A percentile compares a stretch with the other conserved stretches of the same genome.
Evolutionary conservation across 2,113 vertebrate genomes (phyloP).

Genomic region (Vidua chalybeata): DNA sequence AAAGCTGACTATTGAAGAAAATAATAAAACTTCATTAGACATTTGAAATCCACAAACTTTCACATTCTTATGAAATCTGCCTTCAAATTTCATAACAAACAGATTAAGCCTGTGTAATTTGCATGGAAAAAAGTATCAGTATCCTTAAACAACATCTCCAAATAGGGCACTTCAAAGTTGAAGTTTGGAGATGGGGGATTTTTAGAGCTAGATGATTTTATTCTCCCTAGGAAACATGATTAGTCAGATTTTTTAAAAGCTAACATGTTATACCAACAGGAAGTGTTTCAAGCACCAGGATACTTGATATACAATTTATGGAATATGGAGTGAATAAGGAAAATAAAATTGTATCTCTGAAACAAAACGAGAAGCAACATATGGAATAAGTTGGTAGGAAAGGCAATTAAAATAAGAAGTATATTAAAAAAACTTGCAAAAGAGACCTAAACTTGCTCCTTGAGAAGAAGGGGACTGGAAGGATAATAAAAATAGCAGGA

Average conservation of each 20-base stretch:
- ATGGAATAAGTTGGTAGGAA: conserved; percentile 42
- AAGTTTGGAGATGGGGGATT: background rate
- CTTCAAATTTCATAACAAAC: background rate
- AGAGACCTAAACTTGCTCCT: background rate
- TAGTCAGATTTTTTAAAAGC: background rate
- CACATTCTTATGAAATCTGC: background rate
- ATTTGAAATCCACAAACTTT: background rate
- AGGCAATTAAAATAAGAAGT: conserved; percentile 31
- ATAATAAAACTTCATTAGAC: background rate
- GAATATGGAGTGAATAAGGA: background rate
- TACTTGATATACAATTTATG: background rate
- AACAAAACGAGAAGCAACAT: conserved; percentile 25
- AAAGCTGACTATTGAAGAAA: background rate
- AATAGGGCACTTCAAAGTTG: background rate
- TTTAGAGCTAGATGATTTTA: background rate
- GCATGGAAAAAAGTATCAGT: background rate
- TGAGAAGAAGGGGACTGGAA: background rate
- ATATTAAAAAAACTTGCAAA: background rate
- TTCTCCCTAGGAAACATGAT: background rate
- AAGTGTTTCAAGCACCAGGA: background rate
- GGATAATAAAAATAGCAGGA: conserved; percentile 62
- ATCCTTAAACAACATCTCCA: background rate
- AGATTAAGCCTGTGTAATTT: background rate
- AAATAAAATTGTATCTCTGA: background rate
- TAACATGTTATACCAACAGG: background rate